Evolutionary conservation across 1,140 invertebrate genomes (phyloP).

Genomic region (Drosophila orosa): DNA sequence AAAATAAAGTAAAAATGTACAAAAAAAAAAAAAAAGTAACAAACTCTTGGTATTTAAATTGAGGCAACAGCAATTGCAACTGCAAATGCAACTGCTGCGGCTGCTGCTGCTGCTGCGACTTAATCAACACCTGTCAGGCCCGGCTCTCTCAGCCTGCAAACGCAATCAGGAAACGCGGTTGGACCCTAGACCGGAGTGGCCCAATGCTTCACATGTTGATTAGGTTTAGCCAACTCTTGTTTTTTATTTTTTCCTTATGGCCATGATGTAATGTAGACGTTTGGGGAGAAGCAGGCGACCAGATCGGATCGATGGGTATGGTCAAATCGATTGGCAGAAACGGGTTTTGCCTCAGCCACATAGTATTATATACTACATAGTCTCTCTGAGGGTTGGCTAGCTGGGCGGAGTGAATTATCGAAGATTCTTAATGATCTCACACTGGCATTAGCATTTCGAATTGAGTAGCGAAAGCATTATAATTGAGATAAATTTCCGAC

Average conservation of each 20-base stretch:
- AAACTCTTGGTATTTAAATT: constrained; percentile 46
- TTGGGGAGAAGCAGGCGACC: constrained; percentile 19
- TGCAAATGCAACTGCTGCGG: constrained; percentile 22
- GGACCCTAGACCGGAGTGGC: constrained; percentile 29
- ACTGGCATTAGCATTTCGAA: constrained; percentile 44
- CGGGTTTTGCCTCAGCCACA: constrained; percentile 14
- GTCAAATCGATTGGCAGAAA: constrained; percentile 45
- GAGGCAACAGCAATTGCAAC: constrained; percentile 31
- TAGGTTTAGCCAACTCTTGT: constrained; percentile 28
- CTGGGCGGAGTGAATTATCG: constrained; percentile 13
- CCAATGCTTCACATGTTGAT: constrained; percentile 62
- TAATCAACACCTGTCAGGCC: constrained; percentile 78
- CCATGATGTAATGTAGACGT: constrained; percentile 57
- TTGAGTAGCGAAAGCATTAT: constrained; percentile 37
- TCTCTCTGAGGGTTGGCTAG: constrained; percentile 1
- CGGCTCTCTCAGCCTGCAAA: constrained; percentile 23
- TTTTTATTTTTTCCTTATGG: constrained; percentile 45
- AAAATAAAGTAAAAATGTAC: too few species aligned
- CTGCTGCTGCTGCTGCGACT: constrained; percentile 39
- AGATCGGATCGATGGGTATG: constrained; percentile 32
- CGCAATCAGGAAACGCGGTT: constrained; percentile 66
- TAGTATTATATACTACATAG: background rate
- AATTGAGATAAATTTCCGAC: constrained; percentile 38
- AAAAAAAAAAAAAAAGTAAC: constrained; percentile 1
- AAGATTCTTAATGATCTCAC: constrained; percentile 45